phyloP scores from a whole-genome alignment of 2,797 vertebrate genomes.

The Clarias fuscus region DNA sequence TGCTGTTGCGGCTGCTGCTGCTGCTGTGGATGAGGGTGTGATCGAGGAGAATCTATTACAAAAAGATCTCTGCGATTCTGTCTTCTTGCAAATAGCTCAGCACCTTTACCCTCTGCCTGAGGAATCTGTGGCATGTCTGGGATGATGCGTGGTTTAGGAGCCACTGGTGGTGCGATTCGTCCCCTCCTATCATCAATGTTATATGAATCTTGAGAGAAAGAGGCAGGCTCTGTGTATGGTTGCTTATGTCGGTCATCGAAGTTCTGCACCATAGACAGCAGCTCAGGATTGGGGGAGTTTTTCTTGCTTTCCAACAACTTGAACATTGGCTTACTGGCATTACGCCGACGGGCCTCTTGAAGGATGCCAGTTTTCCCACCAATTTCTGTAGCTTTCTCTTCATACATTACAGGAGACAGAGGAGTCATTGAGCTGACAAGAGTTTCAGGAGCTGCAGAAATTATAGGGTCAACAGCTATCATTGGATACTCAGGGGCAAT shows the following conservation, averaged over 20 bases:
- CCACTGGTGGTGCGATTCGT: conserved; percentile 90
- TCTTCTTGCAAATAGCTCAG: conserved; percentile 91
- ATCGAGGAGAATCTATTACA: conserved; percentile 80
- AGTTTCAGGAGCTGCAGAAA: conserved; percentile 37
- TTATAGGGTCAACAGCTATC: conserved; percentile 51
- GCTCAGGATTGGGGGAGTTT: conserved; percentile 91
- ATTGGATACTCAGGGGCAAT: conserved; percentile 32
- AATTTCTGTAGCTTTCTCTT: conserved; percentile 75
- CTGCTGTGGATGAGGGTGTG: conserved; percentile 63
- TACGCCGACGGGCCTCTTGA: conserved; percentile 83
- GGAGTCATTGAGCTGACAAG: conserved; percentile 37
- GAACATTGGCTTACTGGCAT: conserved; percentile 91
- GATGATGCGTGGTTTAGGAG: conserved; percentile 87
- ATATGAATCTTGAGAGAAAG: conserved; percentile 76
- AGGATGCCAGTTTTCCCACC: conserved; percentile 88
- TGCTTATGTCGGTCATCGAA: conserved; percentile 85
- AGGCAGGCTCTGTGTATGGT: conserved; percentile 72
- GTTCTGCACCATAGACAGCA: conserved; percentile 93
- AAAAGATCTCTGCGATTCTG: conserved; percentile 94
- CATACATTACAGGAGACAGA: conserved; percentile 34
- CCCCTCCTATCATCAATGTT: conserved; percentile 78
- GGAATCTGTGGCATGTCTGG: conserved; percentile 76
- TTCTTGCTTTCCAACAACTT: conserved; percentile 82
- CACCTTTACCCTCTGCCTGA: conserved; percentile 90
- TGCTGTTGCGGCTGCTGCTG: conserved; percentile 43